These are phyloP conservation scores for Rissa tridactyla DNA, from an alignment of 2,113 vertebrate genomes.

Conservation along the genomic window DNA sequence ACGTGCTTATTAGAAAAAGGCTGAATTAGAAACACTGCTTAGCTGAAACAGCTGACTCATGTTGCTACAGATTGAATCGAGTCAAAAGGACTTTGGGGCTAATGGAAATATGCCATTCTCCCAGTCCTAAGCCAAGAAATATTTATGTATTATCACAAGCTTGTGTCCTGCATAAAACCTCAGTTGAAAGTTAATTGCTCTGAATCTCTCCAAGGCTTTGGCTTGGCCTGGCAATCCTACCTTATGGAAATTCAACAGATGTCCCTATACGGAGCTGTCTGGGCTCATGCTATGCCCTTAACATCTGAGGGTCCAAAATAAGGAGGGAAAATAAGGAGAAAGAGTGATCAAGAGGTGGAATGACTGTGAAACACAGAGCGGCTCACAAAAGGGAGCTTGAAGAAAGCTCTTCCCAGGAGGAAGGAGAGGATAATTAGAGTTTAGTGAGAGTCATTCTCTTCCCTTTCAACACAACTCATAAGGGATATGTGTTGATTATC, in stretches of 20 bases:
- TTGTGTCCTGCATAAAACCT: neutral
- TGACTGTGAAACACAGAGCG: neutral
- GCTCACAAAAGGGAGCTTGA: slow-evolving; percentile 15
- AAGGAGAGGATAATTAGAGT: slow-evolving; percentile 50
- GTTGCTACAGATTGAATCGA: neutral
- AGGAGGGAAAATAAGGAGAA: neutral
- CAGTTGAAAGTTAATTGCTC: neutral
- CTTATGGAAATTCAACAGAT: neutral
- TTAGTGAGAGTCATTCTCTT: slow-evolving; percentile 56
- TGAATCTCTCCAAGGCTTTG: neutral
- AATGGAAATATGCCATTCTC: neutral
- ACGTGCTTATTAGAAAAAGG: slow-evolving; percentile 60
- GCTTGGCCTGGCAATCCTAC: neutral
- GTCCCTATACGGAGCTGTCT: accelerated
- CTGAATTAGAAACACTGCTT: slow-evolving; percentile 62
- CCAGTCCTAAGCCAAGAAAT: neutral
- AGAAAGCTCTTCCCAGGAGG: slow-evolving; percentile 49
- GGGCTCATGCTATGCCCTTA: neutral
- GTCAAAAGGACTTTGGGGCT: neutral
- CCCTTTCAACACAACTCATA: slow-evolving; percentile 37
- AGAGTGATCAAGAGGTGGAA: neutral
- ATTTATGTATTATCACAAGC: neutral
- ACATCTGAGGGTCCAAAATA: neutral
- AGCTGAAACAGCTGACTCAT: slow-evolving; percentile 69
- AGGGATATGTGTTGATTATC: slow-evolving; percentile 60